Conservation (phyloP, 92 coral and sea anemone species). For the Parazoanthus darwini region DNA sequence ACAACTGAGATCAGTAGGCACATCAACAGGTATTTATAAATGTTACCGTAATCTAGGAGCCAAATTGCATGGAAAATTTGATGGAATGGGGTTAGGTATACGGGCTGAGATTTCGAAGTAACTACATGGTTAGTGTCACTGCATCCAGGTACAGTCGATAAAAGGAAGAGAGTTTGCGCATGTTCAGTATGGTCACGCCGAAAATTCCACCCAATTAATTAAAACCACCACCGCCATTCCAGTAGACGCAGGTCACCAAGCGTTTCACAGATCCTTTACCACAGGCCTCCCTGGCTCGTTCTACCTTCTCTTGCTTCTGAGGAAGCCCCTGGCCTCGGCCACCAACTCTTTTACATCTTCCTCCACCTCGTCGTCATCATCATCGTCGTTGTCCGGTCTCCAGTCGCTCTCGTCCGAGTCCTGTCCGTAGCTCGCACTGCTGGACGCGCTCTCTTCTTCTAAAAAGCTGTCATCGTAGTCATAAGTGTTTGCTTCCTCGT, state of each 20-base stretch:
- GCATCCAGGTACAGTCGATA: too few species aligned
- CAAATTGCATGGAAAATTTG: too few species aligned
- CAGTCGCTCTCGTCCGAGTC: slow-evolving; percentile 89
- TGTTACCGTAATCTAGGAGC: too few species aligned
- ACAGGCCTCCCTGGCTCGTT: slow-evolving; percentile 18
- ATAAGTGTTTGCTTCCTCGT: slow-evolving; percentile 66
- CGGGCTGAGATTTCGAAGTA: too few species aligned
- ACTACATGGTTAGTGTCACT: too few species aligned
- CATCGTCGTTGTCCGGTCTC: slow-evolving; percentile 72
- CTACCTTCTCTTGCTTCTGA: slow-evolving; percentile 83
- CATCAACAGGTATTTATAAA: too few species aligned
- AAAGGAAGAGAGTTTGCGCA: too few species aligned
- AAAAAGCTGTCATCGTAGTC: slow-evolving; percentile 80
- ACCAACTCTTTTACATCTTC: slow-evolving; percentile 84
- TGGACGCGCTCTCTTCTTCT: slow-evolving; percentile 65
- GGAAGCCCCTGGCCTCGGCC: slow-evolving; percentile 88
- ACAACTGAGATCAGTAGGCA: too few species aligned
- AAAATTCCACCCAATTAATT: too few species aligned
- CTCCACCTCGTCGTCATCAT: slow-evolving; percentile 69
- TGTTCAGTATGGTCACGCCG: too few species aligned
- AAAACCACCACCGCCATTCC: background rate
- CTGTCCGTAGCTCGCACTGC: slow-evolving; percentile 71
- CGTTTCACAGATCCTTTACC: background rate
- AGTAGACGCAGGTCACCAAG: background rate
- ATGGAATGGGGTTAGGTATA: too few species aligned